Percentiles rank a stretch among this genome's conserved stretches.
phyloP scores from a whole-genome alignment of 2,888 invertebrate genomes.

The Sclerodermus sp. region DNA sequence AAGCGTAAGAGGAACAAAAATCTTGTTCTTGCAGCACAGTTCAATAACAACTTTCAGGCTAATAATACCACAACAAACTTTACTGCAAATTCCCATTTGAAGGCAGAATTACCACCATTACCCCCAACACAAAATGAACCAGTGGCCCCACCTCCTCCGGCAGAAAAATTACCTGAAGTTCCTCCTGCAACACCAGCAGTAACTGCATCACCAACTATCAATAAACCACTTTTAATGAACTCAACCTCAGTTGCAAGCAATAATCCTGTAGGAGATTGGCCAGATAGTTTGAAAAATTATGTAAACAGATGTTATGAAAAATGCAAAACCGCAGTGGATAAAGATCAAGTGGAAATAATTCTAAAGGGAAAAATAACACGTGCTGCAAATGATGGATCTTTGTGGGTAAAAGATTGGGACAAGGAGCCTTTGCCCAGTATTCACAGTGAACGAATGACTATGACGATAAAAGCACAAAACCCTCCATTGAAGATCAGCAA shows the following conservation, averaged over 20 bases:
- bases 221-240: constrained; percentile 35
- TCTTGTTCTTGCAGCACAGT: constrained; percentile 47
- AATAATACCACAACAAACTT: constrained; percentile 34
- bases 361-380: constrained; percentile 92
- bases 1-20: constrained; percentile 75
- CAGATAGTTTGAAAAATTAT: constrained; percentile 80
- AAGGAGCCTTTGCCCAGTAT: constrained; percentile 90
- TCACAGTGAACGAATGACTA: constrained; percentile 73
- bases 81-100: constrained; percentile 35
- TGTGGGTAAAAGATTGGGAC: constrained; percentile 93
- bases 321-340: constrained; percentile 84
- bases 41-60: constrained; percentile 57
- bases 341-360: constrained; percentile 92
- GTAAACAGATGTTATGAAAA: constrained; percentile 91
- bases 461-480: constrained; percentile 68
- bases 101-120: constrained; percentile 58
- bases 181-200: constrained; percentile 63
- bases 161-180: constrained; percentile 50
- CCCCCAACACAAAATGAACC: constrained; percentile 60
- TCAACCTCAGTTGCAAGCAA: constrained; percentile 25
- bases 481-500: constrained; percentile 37
- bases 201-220: constrained; percentile 41
- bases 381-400: constrained; percentile 83
- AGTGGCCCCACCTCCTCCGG: constrained; percentile 62
- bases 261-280: constrained; percentile 73